A percentile compares a stretch with the other conserved stretches of the same genome.
These are phyloP conservation scores for Lutraria rhynchaena DNA, from an alignment of 1,140 invertebrate species.

Conservation along the genomic window DNA sequence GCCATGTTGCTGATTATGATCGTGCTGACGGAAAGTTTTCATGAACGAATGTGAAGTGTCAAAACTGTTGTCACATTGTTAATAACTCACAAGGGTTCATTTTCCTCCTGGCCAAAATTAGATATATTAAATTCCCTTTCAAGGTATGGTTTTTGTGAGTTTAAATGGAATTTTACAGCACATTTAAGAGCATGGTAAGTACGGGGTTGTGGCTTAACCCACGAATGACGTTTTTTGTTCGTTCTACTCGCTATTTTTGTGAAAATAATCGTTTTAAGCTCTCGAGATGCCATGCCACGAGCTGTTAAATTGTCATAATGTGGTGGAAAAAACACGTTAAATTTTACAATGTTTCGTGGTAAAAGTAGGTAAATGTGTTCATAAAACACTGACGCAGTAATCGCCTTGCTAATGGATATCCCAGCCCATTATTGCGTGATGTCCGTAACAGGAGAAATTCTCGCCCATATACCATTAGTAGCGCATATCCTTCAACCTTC, in stretches of 20 bases:
- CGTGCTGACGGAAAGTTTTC: constrained; percentile 53
- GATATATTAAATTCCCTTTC: constrained; percentile 24
- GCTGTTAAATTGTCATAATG: constrained; percentile 4
- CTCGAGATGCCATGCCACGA: too few species aligned
- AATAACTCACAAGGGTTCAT: constrained; percentile 45
- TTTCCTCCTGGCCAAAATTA: constrained; percentile 15
- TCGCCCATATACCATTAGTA: constrained; percentile 17
- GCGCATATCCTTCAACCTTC: constrained; percentile 13
- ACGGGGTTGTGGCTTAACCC: too few species aligned
- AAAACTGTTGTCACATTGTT: constrained; percentile 53
- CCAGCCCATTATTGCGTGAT: too few species aligned
- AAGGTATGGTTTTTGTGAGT: neutral
- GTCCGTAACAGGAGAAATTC: too few species aligned
- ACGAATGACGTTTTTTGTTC: too few species aligned
- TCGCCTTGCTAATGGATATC: too few species aligned
- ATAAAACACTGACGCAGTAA: neutral
- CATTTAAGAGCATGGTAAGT: neutral
- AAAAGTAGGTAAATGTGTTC: constrained; percentile 6
- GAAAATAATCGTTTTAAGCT: too few species aligned
- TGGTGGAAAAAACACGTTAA: constrained; percentile 7
- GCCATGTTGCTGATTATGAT: constrained; percentile 47
- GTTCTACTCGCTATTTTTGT: too few species aligned
- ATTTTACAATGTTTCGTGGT: neutral
- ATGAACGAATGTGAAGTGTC: constrained; percentile 58
- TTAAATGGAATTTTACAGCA: neutral